Evolutionary conservation across 2,888 invertebrate species (phyloP), one percentile per base, ranked within the genome.

Genomic region (Thumatha senex): DNA sequence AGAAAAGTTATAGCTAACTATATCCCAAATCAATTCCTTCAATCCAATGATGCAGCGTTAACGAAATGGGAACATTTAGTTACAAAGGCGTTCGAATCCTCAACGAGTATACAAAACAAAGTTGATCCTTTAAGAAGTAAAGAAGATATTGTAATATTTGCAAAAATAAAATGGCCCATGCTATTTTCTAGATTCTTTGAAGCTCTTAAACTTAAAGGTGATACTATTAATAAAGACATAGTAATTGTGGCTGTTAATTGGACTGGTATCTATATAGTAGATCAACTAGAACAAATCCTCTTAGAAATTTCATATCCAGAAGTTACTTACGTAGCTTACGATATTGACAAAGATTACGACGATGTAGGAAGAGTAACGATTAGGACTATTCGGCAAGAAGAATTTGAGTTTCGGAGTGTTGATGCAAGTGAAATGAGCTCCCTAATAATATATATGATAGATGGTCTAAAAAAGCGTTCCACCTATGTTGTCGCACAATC

Each of bases 131-230:
- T 94, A 18, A 93, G 94, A 65, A 97, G 97, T 15, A 97, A 97
- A 82, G 97, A 97, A 83, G 97, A 98, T 76, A 95, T 99, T 46
- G 98, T 98, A 0, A 95, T 96, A 70, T 98, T 96, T 83, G 96
- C 98, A 1, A 97, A 97, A 88, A 92, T 96, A 56, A 96, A 97
- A 67, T 99, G 98, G 98, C 98, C 98, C 0, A 95, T 99, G 82
- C 89, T 98, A 7, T 99, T 99, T 83, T 98, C 98, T 0, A 93
- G 97, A 74, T 98, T 98, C 82, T 99, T 96, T 75, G 98, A 99
- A 89, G 98, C 96, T 0, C 92, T 96, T n/a, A 95, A 95, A 76
- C 84, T 94, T 41, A 94, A 95, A 55, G 96, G 96, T 0, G 94
- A 95, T 0, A 90, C 92, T 29, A 90, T 95, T 7, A 89, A 92